Percentiles rank a stretch among this genome's conserved stretches.
Evolutionary conservation across 1,140 invertebrate species (phyloP).

Genomic region (Babylonia areolata): DNA sequence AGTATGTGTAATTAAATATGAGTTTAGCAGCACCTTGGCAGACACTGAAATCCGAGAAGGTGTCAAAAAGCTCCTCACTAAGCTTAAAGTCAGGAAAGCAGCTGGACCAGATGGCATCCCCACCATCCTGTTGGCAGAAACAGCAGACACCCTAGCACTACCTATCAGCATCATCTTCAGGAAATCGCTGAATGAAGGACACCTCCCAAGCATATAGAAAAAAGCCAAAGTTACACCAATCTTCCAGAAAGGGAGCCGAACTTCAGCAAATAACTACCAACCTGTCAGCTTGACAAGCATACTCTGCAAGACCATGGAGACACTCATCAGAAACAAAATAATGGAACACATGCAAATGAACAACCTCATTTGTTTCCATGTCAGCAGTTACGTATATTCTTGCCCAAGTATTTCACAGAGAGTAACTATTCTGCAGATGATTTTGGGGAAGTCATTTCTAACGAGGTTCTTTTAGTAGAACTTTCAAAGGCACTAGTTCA

Average conservation of each 20-base stretch:
- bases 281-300: not conserved
- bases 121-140: not conserved
- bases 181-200: not conserved
- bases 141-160: not conserved
- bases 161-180: not conserved
- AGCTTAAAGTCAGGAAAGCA: not conserved
- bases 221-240: not conserved
- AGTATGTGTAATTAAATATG: too few relatives aligned
- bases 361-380: not conserved
- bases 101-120: not conserved
- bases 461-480: too few relatives aligned
- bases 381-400: too few relatives aligned
- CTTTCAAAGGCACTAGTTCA: too few relatives aligned
- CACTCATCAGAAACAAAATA: not conserved
- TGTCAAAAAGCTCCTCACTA: too few relatives aligned
- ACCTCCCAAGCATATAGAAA: not conserved
- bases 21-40: too few relatives aligned
- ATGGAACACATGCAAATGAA: not conserved
- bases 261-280: not conserved
- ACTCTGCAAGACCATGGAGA: not conserved
- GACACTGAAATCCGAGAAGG: too few relatives aligned
- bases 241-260: not conserved
- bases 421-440: too few relatives aligned
- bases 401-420: too few relatives aligned
- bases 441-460: too few relatives aligned